Base-by-base conservation (phyloP, 2,113 vertebrate genomes). In the Scophthalmus maximus region DNA sequence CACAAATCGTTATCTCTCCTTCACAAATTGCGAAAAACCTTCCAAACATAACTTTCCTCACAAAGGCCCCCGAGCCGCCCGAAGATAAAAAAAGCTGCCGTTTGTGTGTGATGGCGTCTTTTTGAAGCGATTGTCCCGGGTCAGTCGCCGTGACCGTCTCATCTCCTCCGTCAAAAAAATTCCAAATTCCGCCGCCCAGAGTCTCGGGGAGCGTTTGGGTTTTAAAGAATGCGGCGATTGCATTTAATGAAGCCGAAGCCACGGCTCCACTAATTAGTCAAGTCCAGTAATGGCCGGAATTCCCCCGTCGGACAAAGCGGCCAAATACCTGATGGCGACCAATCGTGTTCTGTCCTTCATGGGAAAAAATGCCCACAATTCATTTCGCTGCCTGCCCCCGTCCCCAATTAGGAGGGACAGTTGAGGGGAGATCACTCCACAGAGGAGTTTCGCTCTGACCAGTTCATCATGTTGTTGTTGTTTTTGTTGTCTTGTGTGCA, bases 291-390 rank as follows among this genome's bases (percentile, higher is more conserved):
- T 89, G 86, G 78, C 73, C 50, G 77, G 82, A 79, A 87, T 88
- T 57, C 79, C n/a, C 27, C 71, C 20, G 22, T 78, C 34, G 53
- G 57, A 78, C 82, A 91, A 82, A 86, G 84, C 78, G 44, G 55
- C 76, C 82, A 87, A 89, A 85, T 89, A 90, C 87, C 87, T 91
- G 86, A 74, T 85, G 61, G 78, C 79, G 79, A 78, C 83, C 81
- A 89, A 81, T 81, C 83, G 62, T 40, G 60, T 57, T 83, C 76
- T 56, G 22, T 58, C 42, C 83, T 76, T 81, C 88, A 90, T 92
- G 90, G 86, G 89, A 90, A 90, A 86, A 90, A 85, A 82, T 81
- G 79, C 30, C 44, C 32, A 12, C 42, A 63, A 67, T 69, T 73
- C 85, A 78, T 87, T 85, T 78, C 66, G 78, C 69, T 72, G 69